phyloP scores from a whole-genome alignment of 1,140 invertebrate species.

The Brachionus plicatilis region DNA sequence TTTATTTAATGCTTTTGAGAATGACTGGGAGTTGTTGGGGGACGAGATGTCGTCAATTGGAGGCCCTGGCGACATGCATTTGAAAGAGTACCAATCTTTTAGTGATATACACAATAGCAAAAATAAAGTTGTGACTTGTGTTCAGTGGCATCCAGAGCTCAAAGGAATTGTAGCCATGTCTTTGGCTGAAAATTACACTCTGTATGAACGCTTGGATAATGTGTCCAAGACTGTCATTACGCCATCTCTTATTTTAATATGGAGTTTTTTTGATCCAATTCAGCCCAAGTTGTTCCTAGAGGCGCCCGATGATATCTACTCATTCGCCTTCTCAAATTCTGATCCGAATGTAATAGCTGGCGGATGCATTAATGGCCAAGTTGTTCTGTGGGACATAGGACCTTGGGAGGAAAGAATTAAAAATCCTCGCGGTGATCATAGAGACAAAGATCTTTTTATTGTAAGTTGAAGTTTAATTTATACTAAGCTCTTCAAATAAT shows the following conservation, averaged over 20 bases:
- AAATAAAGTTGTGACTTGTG: conserved; percentile 54
- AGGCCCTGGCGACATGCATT: conserved; percentile 54
- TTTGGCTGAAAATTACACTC: conserved; percentile 52
- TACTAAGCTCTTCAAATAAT: conserved; percentile 44
- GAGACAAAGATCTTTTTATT: conserved; percentile 36
- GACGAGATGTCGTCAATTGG: conserved; percentile 51
- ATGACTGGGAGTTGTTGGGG: conserved; percentile 53
- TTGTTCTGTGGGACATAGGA: conserved; percentile 58
- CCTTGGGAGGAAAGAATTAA: conserved; percentile 52
- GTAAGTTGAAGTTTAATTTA: conserved; percentile 40
- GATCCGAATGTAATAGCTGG: conserved; percentile 56
- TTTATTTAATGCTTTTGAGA: conserved; percentile 54
- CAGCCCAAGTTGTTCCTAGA: conserved; percentile 57
- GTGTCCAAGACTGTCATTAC: conserved; percentile 55
- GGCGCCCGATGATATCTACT: conserved; percentile 56
- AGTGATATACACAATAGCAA: conserved; percentile 57
- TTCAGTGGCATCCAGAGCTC: conserved; percentile 58
- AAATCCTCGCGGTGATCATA: conserved; percentile 44
- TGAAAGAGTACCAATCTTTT: conserved; percentile 59
- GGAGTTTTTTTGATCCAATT: conserved; percentile 58
- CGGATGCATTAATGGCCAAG: conserved; percentile 59
- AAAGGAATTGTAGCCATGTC: conserved; percentile 55
- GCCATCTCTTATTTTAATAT: conserved; percentile 56
- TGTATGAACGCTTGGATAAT: conserved; percentile 56
- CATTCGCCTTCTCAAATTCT: conserved; percentile 55